phyloP scores from a whole-genome alignment of 2,113 vertebrate species.

The Corythoichthys haematopterus region DNA sequence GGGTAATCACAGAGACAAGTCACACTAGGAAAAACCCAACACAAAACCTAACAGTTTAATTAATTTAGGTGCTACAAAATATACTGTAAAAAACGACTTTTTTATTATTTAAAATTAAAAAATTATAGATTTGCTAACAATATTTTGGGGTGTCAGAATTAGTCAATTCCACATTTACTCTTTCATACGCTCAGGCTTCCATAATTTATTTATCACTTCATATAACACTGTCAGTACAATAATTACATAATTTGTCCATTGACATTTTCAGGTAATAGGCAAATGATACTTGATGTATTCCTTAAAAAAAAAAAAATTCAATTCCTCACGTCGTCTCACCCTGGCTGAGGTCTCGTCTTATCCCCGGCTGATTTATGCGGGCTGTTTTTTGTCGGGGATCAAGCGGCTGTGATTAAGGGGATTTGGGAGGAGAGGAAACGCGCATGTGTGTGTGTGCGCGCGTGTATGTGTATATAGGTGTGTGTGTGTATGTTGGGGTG shows the following conservation, averaged over 20 bases:
- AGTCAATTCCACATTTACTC: background rate
- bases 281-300: background rate
- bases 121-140: background rate
- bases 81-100: no score
- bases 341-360: slow-evolving; percentile 21
- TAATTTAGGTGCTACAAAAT: no score
- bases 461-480: slow-evolving; percentile 41
- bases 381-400: slow-evolving; percentile 60
- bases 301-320: background rate
- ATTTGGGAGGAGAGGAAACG: slow-evolving; percentile 47
- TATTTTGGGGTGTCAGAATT: background rate
- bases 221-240: background rate
- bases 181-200: background rate
- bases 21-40: no score
- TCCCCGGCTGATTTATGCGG: slow-evolving; percentile 5
- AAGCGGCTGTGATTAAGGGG: slow-evolving; percentile 67
- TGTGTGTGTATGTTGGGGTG: slow-evolving; percentile 25
- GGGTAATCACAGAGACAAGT: no score
- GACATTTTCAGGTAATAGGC: background rate
- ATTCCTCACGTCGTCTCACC: background rate
- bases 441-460: slow-evolving; percentile 60
- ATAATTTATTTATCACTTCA: background rate
- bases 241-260: background rate
- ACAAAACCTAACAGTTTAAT: no score
- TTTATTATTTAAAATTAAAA: no score